Evolutionary conservation across 2,888 invertebrate species (phyloP).

Genomic region (Carterocephalus palaemon): DNA sequence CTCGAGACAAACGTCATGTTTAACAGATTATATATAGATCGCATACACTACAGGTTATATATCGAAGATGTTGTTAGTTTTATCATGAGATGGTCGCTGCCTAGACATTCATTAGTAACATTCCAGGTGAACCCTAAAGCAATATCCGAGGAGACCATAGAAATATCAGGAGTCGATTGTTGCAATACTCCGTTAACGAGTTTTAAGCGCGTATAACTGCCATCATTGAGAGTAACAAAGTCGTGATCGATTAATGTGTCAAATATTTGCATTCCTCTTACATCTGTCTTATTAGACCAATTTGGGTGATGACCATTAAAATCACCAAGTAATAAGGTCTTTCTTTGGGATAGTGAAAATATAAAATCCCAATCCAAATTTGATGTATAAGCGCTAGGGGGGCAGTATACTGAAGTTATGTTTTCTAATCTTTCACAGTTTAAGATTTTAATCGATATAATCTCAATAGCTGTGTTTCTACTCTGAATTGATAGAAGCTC

Average conservation of each 20-base stretch:
- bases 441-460: constrained; percentile 12
- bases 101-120: constrained; percentile 26
- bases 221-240: constrained; percentile 26
- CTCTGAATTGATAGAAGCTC: neutral
- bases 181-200: constrained; percentile 26
- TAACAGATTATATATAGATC: too few species aligned
- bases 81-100: constrained; percentile 25
- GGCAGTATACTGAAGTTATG: constrained; percentile 19
- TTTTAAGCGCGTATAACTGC: constrained; percentile 21
- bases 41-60: too few species aligned
- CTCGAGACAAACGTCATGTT: too few species aligned
- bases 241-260: constrained; percentile 22
- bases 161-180: constrained; percentile 29
- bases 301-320: constrained; percentile 32
- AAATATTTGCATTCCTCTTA: constrained; percentile 28
- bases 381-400: constrained; percentile 1
- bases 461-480: constrained; percentile 7
- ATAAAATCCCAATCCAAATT: constrained; percentile 20
- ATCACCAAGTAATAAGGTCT: constrained; percentile 18
- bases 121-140: constrained; percentile 23
- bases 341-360: neutral
- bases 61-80: neutral
- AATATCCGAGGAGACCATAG: constrained; percentile 23
- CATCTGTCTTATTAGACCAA: constrained; percentile 31
- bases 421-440: constrained; percentile 7